These are phyloP conservation scores for Artemia franciscana DNA, from an alignment of 1,140 invertebrate genomes.

Conservation along the genomic window DNA sequence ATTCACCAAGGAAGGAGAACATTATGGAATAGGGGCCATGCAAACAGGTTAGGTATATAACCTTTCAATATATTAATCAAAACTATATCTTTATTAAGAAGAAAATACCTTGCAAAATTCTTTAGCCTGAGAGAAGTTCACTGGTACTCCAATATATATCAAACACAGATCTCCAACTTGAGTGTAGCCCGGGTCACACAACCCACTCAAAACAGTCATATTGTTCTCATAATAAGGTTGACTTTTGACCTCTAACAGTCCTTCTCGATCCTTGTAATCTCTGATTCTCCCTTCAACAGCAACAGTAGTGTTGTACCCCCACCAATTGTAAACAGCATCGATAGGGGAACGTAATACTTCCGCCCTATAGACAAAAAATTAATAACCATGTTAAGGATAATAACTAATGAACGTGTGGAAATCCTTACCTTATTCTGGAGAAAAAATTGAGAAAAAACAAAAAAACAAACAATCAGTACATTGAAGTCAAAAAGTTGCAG, in stretches of 20 bases:
- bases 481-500: not conserved
- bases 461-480: not conserved
- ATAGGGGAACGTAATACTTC: conserved; percentile 61
- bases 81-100: not conserved
- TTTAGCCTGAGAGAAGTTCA: conserved; percentile 69
- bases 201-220: conserved; percentile 48
- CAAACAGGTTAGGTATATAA: not conserved
- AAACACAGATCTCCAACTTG: conserved; percentile 77
- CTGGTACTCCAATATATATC: conserved; percentile 79
- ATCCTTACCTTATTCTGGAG: not conserved
- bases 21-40: not conserved
- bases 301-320: conserved; percentile 73
- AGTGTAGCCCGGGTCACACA: conserved; percentile 88
- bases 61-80: not conserved
- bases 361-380: conserved; percentile 23
- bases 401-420: not conserved
- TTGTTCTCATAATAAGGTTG: conserved; percentile 70
- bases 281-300: conserved; percentile 74
- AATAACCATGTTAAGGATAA: not conserved
- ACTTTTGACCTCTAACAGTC: conserved; percentile 64
- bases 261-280: conserved; percentile 58
- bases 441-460: not conserved
- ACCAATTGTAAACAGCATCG: conserved; percentile 84
- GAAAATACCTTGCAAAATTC: conserved; percentile 50
- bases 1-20: not conserved